These are phyloP conservation scores for Chrysemys picta DNA, from an alignment of 2,113 vertebrate genomes.

Conservation along the genomic window DNA sequence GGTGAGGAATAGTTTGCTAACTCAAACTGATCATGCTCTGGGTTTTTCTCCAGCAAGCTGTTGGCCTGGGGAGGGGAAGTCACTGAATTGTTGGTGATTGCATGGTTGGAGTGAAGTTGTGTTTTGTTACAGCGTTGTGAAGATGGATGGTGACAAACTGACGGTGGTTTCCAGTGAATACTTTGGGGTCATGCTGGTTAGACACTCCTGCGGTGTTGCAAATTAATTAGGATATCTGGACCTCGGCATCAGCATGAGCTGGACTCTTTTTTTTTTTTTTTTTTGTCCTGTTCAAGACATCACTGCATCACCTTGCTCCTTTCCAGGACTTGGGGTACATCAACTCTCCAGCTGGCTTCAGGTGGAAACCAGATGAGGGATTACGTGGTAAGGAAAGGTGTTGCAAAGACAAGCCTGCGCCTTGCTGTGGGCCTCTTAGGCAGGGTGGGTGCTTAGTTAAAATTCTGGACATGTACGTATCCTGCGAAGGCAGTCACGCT, in stretches of 20 bases:
- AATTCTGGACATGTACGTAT: neutral
- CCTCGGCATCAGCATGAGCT: neutral
- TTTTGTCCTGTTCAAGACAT: neutral
- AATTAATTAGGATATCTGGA: neutral
- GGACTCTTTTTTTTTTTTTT: neutral
- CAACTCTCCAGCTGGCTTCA: neutral
- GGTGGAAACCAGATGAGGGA: neutral
- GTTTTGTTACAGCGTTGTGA: constrained; percentile 38
- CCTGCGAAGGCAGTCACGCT: constrained; percentile 6
- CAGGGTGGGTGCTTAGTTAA: neutral
- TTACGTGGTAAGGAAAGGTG: neutral
- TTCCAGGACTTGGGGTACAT: neutral
- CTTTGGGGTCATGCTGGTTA: neutral
- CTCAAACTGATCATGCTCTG: neutral
- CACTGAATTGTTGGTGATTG: neutral
- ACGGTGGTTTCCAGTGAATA: neutral
- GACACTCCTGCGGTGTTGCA: neutral
- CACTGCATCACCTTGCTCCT: neutral
- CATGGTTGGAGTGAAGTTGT: neutral
- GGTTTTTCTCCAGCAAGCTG: neutral
- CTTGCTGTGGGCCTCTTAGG: neutral
- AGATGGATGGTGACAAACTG: neutral
- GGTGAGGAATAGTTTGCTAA: neutral
- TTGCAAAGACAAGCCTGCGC: neutral
- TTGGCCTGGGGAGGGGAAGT: neutral